A percentile compares a stretch with the other conserved stretches of the same genome.
These are phyloP conservation scores for Neria commutata DNA, from an alignment of 2,888 invertebrate genomes.

Conservation along the genomic window DNA sequence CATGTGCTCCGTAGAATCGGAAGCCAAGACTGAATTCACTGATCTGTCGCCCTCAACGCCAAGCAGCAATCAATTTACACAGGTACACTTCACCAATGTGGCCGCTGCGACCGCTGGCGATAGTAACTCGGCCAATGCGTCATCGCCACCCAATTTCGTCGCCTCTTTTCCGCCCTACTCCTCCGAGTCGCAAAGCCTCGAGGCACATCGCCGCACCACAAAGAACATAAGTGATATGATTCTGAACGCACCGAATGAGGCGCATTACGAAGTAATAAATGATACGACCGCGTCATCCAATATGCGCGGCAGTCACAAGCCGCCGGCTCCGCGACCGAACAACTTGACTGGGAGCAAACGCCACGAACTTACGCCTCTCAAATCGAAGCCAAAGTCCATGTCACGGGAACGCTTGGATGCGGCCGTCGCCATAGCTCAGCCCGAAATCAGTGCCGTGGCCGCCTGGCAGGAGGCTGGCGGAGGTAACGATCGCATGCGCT, in stretches of 20 bases:
- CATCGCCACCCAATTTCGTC: slow-evolving; percentile 48
- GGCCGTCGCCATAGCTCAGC: neutral
- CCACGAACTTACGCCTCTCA: neutral
- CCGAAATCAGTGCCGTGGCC: slow-evolving; percentile 36
- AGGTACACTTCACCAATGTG: slow-evolving; percentile 43
- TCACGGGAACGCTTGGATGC: slow-evolving; percentile 45
- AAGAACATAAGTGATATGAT: slow-evolving; percentile 58
- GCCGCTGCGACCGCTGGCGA: neutral
- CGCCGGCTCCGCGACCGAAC: slow-evolving; percentile 30
- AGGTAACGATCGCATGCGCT: slow-evolving; percentile 44
- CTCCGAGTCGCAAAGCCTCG: slow-evolving; percentile 61
- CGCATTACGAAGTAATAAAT: slow-evolving; percentile 67
- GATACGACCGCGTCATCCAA: slow-evolving; percentile 36
- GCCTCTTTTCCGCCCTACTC: slow-evolving; percentile 60
- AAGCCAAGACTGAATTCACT: slow-evolving; percentile 62
- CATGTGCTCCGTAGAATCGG: slow-evolving; percentile 61
- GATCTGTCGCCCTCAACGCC: slow-evolving; percentile 62
- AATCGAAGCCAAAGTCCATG: slow-evolving; percentile 30
- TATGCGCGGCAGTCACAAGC: slow-evolving; percentile 32
- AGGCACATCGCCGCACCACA: slow-evolving; percentile 61
- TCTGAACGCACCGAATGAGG: slow-evolving; percentile 65
- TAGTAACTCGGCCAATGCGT: neutral
- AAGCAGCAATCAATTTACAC: slow-evolving; percentile 43
- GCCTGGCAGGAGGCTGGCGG: slow-evolving; percentile 57
- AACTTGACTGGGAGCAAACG: slow-evolving; percentile 13